Conservation (phyloP, 2,113 vertebrate genomes). For the Siniperca chuatsi region DNA sequence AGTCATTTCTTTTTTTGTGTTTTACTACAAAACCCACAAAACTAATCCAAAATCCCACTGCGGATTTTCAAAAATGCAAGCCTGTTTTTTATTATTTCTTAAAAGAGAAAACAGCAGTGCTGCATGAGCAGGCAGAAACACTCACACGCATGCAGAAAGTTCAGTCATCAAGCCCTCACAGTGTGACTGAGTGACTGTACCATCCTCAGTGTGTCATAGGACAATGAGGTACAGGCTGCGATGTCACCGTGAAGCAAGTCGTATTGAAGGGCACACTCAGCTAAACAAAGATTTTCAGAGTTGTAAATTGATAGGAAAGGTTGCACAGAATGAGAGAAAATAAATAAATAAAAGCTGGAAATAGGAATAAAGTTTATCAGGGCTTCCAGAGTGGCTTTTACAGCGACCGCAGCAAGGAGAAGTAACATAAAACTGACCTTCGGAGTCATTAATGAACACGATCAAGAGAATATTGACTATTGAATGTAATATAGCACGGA, state of each 20-base stretch:
- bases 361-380: constrained; percentile 27
- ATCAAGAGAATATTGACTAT: constrained; percentile 67
- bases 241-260: constrained; percentile 49
- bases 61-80: constrained; percentile 6
- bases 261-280: constrained; percentile 23
- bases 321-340: constrained; percentile 4
- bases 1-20: constrained; percentile 15
- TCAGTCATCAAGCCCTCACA: constrained; percentile 14
- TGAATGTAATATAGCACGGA: constrained; percentile 59
- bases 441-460: constrained; percentile 66
- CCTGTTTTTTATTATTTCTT: constrained; percentile 13
- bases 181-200: constrained; percentile 29
- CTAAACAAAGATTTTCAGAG: constrained; percentile 20
- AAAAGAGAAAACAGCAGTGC: neutral
- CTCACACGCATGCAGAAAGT: neutral
- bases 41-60: constrained; percentile 8
- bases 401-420: constrained; percentile 41
- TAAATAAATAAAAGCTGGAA: constrained; percentile 11
- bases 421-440: constrained; percentile 64
- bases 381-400: constrained; percentile 39
- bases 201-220: constrained; percentile 24
- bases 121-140: neutral
- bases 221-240: constrained; percentile 37
- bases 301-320: constrained; percentile 2
- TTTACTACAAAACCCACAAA: constrained; percentile 25